These are phyloP conservation scores for Melangyna quadrimaculata DNA, from an alignment of 2,888 invertebrate genomes.

Conservation along the genomic window DNA sequence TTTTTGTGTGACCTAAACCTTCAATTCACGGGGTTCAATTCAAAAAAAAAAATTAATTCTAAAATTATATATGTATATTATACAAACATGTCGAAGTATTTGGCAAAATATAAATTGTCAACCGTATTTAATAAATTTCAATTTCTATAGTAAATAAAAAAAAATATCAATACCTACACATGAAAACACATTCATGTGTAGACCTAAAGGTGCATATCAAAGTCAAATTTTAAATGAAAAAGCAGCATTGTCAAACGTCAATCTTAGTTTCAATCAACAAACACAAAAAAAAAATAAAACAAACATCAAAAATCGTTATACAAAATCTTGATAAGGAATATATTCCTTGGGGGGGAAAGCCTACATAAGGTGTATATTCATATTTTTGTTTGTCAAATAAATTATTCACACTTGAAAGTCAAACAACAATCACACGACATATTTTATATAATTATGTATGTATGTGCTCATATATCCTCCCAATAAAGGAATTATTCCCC, in stretches of 20 bases:
- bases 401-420: slow-evolving; percentile 58
- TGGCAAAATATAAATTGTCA: too few species aligned
- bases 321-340: slow-evolving; percentile 19
- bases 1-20: too few species aligned
- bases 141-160: not conserved
- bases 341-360: not conserved
- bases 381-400: slow-evolving; percentile 40
- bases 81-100: too few species aligned
- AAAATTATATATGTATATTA: too few species aligned
- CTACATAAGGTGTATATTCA: slow-evolving; percentile 26
- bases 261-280: not conserved
- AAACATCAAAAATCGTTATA: slow-evolving; percentile 23
- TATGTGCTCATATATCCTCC: not conserved
- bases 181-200: not conserved
- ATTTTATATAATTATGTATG: not conserved
- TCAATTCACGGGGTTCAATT: too few species aligned
- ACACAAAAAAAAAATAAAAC: not conserved
- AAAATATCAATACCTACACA: not conserved
- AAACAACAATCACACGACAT: slow-evolving; percentile 41
- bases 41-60: too few species aligned
- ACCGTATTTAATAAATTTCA: too few species aligned
- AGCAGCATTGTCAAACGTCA: not conserved
- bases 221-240: slow-evolving; percentile 9
- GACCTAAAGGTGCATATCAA: not conserved
- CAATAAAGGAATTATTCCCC: slow-evolving; percentile 24